Evolutionary conservation across 2,113 vertebrate species (phyloP).

Genomic region (Cochlearius cochlearius): DNA sequence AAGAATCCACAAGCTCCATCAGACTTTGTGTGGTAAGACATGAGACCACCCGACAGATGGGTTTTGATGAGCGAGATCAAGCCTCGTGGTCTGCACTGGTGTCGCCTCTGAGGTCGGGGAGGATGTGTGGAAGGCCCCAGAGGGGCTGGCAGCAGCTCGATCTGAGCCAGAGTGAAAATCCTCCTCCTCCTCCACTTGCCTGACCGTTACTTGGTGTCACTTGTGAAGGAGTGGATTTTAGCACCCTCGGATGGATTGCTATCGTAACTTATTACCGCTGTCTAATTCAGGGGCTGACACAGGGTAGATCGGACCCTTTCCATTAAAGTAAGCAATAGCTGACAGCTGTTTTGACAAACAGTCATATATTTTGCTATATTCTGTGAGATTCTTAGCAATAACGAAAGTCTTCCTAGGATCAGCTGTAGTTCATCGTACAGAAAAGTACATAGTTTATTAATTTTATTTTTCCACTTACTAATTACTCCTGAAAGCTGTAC

Average conservation of each 20-base stretch:
- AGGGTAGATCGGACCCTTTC: neutral
- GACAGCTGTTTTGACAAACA: neutral
- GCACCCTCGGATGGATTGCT: neutral
- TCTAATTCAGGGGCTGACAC: neutral
- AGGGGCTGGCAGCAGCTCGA: neutral
- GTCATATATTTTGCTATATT: neutral
- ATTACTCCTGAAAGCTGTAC: neutral
- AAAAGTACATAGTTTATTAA: neutral
- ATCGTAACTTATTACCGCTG: neutral
- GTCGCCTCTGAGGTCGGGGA: neutral
- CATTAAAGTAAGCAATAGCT: neutral
- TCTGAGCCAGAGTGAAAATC: neutral
- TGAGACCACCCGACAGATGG: neutral
- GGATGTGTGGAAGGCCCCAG: neutral
- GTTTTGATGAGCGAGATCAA: neutral
- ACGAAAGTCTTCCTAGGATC: neutral
- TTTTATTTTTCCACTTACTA: neutral
- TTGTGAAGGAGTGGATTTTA: neutral
- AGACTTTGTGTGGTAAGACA: rapidly evolving
- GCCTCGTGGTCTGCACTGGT: neutral
- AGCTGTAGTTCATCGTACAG: neutral
- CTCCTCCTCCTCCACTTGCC: neutral
- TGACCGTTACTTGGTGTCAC: neutral
- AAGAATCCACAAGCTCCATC: neutral
- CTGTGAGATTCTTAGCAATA: neutral